A percentile compares a stretch with the other conserved stretches of the same genome.
phyloP scores from a whole-genome alignment of 2,113 vertebrate genomes.

The Megaceryle torquata region DNA sequence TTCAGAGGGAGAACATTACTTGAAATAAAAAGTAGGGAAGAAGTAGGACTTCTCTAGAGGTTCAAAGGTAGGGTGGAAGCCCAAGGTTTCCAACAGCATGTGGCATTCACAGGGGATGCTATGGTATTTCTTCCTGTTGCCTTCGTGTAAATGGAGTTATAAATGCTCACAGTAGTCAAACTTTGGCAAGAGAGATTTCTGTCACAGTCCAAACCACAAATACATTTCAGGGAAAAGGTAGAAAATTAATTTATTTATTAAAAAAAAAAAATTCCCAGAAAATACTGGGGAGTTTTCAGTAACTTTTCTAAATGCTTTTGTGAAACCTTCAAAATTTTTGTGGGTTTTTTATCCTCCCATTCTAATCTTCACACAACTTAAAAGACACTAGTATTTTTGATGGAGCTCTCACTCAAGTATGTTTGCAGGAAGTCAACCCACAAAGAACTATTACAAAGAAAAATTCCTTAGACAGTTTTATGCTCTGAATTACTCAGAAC shows the following conservation, averaged over 20 bases:
- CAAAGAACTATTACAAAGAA: not conserved
- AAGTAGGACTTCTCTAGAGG: not conserved
- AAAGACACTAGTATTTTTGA: not conserved
- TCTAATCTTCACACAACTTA: not conserved
- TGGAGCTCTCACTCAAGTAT: not conserved
- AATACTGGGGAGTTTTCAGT: not conserved
- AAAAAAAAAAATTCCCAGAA: not conserved
- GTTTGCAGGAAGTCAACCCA: conserved; percentile 6
- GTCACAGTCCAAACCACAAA: not conserved
- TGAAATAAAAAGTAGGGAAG: not conserved
- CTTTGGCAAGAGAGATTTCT: not conserved
- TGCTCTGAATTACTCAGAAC: not conserved
- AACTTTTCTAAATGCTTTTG: not conserved
- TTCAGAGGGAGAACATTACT: not conserved
- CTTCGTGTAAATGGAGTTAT: not conserved
- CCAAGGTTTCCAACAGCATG: not conserved
- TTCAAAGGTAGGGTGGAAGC: not conserved
- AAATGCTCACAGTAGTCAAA: not conserved
- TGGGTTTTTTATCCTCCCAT: conserved; percentile 24
- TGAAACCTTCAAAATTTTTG: conserved; percentile 12
- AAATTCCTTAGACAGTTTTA: conserved; percentile 10
- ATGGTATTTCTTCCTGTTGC: not conserved
- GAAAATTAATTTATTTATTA: not conserved
- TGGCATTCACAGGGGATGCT: fast-evolving
- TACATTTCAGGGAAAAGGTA: conserved; percentile 17